These are phyloP conservation scores for Thereva unica DNA, from an alignment of 2,888 invertebrate species.

Conservation along the genomic window DNA sequence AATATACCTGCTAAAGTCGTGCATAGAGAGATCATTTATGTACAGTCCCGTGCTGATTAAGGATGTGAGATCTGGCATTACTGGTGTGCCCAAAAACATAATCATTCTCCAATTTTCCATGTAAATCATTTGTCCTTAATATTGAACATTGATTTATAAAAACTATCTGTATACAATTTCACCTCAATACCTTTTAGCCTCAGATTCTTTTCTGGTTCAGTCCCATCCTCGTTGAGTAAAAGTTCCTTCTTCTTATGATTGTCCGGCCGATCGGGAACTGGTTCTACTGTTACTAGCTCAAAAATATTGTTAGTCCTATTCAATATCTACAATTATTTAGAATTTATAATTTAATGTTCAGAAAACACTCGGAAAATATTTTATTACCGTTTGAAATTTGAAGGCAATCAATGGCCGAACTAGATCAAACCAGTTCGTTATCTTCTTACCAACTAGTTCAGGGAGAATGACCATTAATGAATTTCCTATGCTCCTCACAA, in stretches of 20 bases:
- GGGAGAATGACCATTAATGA: slow-evolving; percentile 88
- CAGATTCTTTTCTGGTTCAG: slow-evolving; percentile 73
- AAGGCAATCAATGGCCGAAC: slow-evolving; percentile 92
- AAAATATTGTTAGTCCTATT: slow-evolving; percentile 97
- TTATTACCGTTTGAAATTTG: slow-evolving; percentile 89
- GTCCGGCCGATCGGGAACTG: slow-evolving; percentile 72
- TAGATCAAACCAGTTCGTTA: slow-evolving; percentile 90
- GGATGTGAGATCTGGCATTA: slow-evolving; percentile 93
- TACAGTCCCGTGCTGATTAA: slow-evolving; percentile 91
- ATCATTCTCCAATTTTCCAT: slow-evolving; percentile 99
- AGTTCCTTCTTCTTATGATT: slow-evolving; percentile 62
- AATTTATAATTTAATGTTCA: background rate
- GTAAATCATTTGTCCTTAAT: slow-evolving; percentile 93
- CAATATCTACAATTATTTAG: slow-evolving; percentile 70
- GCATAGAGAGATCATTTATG: slow-evolving; percentile 98
- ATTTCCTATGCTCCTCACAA: slow-evolving; percentile 86
- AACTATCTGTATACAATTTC: slow-evolving; percentile 2
- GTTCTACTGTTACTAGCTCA: slow-evolving; percentile 87
- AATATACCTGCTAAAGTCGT: slow-evolving; percentile 90
- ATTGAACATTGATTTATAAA: background rate
- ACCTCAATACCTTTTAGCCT: slow-evolving; percentile 71
- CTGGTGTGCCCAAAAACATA: slow-evolving; percentile 94
- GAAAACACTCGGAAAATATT: background rate
- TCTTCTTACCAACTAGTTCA: slow-evolving; percentile 83
- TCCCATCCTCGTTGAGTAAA: slow-evolving; percentile 64